A percentile compares a stretch with the other conserved stretches of the same genome.
Conservation (phyloP, 1,140 invertebrate genomes). For the Tetramorium simillimum region DNA sequence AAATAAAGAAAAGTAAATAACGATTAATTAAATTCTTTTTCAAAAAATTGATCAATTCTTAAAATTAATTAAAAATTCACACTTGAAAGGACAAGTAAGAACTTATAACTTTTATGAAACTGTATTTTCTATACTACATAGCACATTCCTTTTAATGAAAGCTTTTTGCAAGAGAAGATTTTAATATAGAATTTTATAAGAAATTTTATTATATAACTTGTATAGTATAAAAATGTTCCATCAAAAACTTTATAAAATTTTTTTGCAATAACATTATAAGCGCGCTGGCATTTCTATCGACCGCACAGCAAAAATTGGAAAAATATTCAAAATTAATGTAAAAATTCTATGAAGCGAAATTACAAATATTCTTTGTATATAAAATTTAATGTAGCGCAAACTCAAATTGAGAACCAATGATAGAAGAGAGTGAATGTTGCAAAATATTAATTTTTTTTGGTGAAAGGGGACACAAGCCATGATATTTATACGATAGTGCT, state of each 20-base stretch:
- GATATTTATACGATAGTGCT: too few relatives aligned
- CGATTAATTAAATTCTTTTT: not conserved
- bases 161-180: not conserved
- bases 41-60: not conserved
- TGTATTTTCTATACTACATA: not conserved
- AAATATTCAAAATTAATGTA: not conserved
- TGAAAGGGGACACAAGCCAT: too few relatives aligned
- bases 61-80: not conserved
- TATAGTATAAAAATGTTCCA: not conserved
- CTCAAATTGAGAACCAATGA: not conserved
- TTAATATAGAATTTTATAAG: not conserved
- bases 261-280: not conserved
- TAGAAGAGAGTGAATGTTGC: too few relatives aligned
- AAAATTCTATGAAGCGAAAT: not conserved
- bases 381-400: not conserved
- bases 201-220: not conserved
- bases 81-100: not conserved
- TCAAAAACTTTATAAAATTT: not conserved
- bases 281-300: not conserved
- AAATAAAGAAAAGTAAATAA: too few relatives aligned
- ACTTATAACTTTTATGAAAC: not conserved
- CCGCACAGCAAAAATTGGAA: not conserved
- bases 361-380: not conserved
- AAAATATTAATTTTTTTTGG: too few relatives aligned
- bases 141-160: not conserved